These are phyloP conservation scores for Pipistrellus nathusii DNA, from an alignment of 2,797 vertebrate species.

Conservation along the genomic window DNA sequence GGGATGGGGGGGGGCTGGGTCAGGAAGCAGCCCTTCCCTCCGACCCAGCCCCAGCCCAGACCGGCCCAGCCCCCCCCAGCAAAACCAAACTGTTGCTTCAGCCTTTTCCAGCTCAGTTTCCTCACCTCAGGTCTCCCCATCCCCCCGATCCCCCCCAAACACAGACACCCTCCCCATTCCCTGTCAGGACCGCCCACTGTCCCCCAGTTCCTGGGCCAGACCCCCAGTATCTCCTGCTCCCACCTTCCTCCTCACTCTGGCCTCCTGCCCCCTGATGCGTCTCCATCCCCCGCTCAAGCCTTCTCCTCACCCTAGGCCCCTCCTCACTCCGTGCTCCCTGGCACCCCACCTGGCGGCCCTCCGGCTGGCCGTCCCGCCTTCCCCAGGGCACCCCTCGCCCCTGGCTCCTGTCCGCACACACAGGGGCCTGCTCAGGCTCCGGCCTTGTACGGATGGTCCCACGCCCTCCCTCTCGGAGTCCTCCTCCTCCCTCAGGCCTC, in stretches of 20 bases:
- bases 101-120: background rate
- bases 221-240: background rate
- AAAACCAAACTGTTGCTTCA: background rate
- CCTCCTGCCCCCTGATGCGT: background rate
- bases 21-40: background rate
- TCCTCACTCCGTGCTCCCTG: background rate
- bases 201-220: background rate
- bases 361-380: background rate
- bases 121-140: no score
- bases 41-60: no score
- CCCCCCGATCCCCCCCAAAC: rapidly evolving
- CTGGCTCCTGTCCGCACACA: background rate
- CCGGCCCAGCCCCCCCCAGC: background rate
- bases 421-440: background rate
- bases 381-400: background rate
- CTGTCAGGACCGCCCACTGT: background rate
- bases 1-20: background rate
- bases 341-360: no score
- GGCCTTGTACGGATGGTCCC: background rate
- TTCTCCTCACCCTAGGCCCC: background rate
- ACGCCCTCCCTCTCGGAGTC: background rate
- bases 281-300: background rate
- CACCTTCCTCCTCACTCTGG: background rate
- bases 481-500: background rate
- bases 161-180: background rate